Evolutionary conservation across 2,888 invertebrate genomes (phyloP), one percentile per base, ranked within the genome.

Genomic region (Prosapia bicincta): DNA sequence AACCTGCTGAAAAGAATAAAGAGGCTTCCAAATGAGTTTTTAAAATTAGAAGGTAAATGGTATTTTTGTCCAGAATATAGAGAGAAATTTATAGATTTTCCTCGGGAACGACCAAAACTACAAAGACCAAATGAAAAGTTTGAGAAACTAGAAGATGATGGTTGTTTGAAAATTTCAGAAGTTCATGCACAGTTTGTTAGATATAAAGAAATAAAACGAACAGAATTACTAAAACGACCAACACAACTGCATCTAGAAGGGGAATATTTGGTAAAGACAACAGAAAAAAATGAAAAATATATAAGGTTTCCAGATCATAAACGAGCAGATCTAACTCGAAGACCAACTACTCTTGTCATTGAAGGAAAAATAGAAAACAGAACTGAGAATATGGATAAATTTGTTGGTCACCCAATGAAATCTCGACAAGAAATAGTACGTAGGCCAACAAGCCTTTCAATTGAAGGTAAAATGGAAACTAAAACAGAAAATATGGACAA

Each of bases 321-420:
- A 66, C 68, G 80, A 32, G 77, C 80, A 0, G 78, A 75, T 26
- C 72, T 80, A 13, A 43, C 71, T 13, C 76, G 81, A 67, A 78
- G 78, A 9, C 66, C 78, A 20, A 81, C 80, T n/a, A 79, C 72
- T 20, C 73, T 81, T 24, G 77, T 76, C 67, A 69, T 80, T 66
- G 80, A 80, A 70, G 80, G 80, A 23, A 74, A 67, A 3, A 26
- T 77, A 1, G 78, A 80, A n/a, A 70, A 73, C 3, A 66, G 71
- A 71, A 79, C 80, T 7, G 80, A 80, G 72, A 72, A 76, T 9
- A 74, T 32, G 15, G 79, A 79, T 26, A 79, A 78, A 6, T 80
- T 78, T 72, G 70, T 79, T 23, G 76, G 67, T 20, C 77, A 79
- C 23, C 78, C 80, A 20, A 70, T 70, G 0, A 74, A 72, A 20